phyloP scores from a whole-genome alignment of 2,888 invertebrate species.

The Spilosoma lubricipeda region DNA sequence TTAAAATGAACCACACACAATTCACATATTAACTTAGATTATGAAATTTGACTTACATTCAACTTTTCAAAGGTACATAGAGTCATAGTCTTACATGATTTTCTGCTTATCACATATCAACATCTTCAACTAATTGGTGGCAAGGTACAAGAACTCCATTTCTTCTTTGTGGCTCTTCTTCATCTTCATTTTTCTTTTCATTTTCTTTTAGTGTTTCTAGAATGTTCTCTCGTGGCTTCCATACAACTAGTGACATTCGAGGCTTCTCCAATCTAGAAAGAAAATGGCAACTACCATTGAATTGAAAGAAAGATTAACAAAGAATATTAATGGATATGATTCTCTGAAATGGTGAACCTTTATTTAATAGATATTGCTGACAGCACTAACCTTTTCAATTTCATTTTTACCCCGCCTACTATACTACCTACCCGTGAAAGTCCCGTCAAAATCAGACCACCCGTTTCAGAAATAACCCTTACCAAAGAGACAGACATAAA shows the following conservation, averaged over 20 bases:
- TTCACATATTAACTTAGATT: background rate
- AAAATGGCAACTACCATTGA: background rate
- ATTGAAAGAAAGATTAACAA: background rate
- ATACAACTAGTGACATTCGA: slow-evolving; percentile 92
- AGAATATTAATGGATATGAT: too few species aligned
- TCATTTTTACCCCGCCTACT: too few species aligned
- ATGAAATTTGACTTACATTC: slow-evolving; percentile 39
- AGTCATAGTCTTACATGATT: slow-evolving; percentile 34
- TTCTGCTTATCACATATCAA: slow-evolving; percentile 72
- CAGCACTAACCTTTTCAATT: too few species aligned
- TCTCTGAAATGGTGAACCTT: too few species aligned
- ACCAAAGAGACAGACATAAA: too few species aligned
- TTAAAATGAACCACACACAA: background rate
- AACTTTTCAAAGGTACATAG: slow-evolving; percentile 46
- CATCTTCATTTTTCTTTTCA: slow-evolving; percentile 62
- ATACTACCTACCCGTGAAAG: too few species aligned
- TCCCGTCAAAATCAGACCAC: too few species aligned
- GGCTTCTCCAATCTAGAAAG: slow-evolving; percentile 88
- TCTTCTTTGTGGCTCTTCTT: slow-evolving; percentile 57
- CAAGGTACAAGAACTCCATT: slow-evolving; percentile 71
- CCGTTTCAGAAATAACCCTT: too few species aligned
- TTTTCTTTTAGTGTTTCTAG: slow-evolving; percentile 67
- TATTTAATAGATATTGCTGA: too few species aligned
- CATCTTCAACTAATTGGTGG: slow-evolving; percentile 68
- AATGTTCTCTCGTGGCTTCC: slow-evolving; percentile 90